A percentile compares a stretch with the other conserved stretches of the same genome.
phyloP scores from a whole-genome alignment of 2,113 vertebrate species.

The Otolemur garnettii region DNA sequence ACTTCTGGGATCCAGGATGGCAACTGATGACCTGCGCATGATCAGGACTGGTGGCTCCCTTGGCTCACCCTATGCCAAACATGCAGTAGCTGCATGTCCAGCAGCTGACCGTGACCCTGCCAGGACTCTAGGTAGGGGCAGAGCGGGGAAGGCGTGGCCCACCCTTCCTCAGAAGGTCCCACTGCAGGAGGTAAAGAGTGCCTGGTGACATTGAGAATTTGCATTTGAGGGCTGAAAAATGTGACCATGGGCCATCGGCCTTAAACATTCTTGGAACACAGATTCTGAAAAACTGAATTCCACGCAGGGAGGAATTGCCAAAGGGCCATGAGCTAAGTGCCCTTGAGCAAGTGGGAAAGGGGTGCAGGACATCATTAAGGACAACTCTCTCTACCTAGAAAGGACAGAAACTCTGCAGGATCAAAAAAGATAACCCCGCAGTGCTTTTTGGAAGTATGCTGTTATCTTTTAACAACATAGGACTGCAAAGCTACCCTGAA shows the following conservation, averaged over 20 bases:
- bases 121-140: slow-evolving; percentile 80
- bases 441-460: neutral
- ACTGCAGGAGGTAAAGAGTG: slow-evolving; percentile 81
- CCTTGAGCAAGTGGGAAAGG: neutral
- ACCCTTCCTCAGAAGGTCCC: slow-evolving; percentile 83
- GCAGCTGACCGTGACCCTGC: slow-evolving; percentile 78
- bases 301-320: neutral
- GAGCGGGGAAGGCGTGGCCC: slow-evolving; percentile 83
- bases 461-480: neutral
- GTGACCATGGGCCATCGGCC: rapidly evolving
- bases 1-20: slow-evolving; percentile 84
- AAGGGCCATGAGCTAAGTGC: neutral
- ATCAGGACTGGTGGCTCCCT: slow-evolving; percentile 83
- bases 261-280: neutral
- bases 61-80: slow-evolving; percentile 81
- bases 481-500: neutral
- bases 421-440: neutral
- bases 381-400: neutral
- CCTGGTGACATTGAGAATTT: neutral
- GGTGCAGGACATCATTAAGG: neutral
- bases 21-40: slow-evolving; percentile 85
- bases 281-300: neutral
- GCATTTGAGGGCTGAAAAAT: neutral
- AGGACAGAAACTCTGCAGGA: neutral
- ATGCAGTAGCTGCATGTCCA: slow-evolving; percentile 74